Conservation (phyloP, 2,888 invertebrate genomes). For the Troides helena region DNA sequence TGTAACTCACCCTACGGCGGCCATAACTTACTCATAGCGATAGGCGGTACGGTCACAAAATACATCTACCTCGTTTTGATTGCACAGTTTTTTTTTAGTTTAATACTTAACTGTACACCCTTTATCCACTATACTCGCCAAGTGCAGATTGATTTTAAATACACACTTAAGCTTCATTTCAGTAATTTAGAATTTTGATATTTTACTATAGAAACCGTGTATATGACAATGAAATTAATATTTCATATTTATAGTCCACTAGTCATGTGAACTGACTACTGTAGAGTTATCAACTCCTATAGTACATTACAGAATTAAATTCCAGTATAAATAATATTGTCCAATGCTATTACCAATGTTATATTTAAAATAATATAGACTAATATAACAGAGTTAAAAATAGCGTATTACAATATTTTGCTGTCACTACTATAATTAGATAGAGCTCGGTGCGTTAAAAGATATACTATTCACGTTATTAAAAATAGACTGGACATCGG, state of each 20-base stretch:
- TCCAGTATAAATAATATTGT: too few relatives aligned
- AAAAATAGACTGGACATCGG: slow-evolving; percentile 17
- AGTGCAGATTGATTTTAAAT: neutral
- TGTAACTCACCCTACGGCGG: slow-evolving; percentile 80
- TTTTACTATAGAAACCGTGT: neutral
- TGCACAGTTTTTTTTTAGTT: slow-evolving; percentile 41
- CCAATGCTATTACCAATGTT: too few relatives aligned
- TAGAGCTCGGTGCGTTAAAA: slow-evolving; percentile 9
- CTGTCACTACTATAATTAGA: slow-evolving; percentile 14
- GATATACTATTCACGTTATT: slow-evolving; percentile 31
- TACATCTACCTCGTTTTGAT: slow-evolving; percentile 60
- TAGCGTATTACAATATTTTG: neutral
- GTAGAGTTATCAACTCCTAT: too few relatives aligned
- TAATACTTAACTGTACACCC: slow-evolving; percentile 24
- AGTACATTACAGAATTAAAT: too few relatives aligned
- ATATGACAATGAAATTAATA: too few relatives aligned
- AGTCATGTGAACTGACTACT: too few relatives aligned
- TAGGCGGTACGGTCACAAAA: slow-evolving; percentile 78
- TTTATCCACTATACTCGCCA: too few relatives aligned
- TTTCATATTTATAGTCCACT: too few relatives aligned
- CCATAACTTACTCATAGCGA: slow-evolving; percentile 81
- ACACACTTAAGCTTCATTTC: neutral
- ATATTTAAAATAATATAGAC: too few relatives aligned
- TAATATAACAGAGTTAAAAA: too few relatives aligned
- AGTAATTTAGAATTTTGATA: neutral